Conservation (phyloP, 1,140 invertebrate genomes). For the Leucophenga varia region DNA sequence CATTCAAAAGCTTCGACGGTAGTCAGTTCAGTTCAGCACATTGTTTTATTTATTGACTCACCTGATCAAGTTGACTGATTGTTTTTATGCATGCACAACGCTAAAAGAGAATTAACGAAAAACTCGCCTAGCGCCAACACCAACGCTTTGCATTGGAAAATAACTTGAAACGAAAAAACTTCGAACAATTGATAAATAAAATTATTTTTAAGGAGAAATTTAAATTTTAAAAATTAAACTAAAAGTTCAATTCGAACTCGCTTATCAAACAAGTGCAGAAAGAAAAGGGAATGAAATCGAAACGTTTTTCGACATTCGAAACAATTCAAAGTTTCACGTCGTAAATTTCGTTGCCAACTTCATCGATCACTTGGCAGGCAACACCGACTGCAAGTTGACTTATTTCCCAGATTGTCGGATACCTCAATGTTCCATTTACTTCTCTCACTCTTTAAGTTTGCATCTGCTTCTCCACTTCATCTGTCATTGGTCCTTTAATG, state of each 20-base stretch:
- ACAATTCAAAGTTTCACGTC: constrained; percentile 55
- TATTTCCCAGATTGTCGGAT: constrained; percentile 41
- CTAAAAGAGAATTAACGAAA: constrained; percentile 4
- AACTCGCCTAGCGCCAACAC: constrained; percentile 11
- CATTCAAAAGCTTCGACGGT: neutral
- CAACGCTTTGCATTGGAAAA: too few relatives aligned
- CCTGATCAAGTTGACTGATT: constrained; percentile 50
- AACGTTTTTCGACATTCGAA: constrained; percentile 42
- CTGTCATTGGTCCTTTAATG: too few relatives aligned
- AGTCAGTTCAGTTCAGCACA: neutral
- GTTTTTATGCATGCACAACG: constrained; percentile 38
- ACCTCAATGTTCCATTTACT: too few relatives aligned
- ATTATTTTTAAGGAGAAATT: too few relatives aligned
- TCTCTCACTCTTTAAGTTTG: too few relatives aligned
- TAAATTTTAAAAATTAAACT: neutral
- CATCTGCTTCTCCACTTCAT: too few relatives aligned
- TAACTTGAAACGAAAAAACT: constrained; percentile 1
- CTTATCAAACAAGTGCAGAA: neutral
- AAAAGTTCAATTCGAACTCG: constrained; percentile 1
- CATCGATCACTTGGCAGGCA: constrained; percentile 48
- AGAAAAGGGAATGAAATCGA: constrained; percentile 35
- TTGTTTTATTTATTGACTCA: constrained; percentile 49
- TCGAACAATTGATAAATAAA: too few relatives aligned
- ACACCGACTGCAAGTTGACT: constrained; percentile 38
- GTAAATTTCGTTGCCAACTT: constrained; percentile 51